Conservation (phyloP, 2,888 invertebrate genomes). For the Apamea epomidion region DNA sequence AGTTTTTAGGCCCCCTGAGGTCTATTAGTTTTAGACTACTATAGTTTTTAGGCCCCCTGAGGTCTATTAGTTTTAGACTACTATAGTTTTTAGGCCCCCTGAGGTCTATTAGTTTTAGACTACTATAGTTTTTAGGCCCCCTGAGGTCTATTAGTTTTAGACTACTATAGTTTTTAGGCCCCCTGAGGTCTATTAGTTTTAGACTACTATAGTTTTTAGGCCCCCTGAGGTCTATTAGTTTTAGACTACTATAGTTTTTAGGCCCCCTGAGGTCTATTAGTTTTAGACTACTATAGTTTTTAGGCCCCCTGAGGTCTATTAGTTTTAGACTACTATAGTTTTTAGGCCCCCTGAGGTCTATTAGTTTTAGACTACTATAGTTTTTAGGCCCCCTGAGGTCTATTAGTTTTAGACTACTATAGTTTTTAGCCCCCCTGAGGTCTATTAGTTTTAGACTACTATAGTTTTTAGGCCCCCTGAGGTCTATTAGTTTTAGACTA, state of each 20-base stretch:
- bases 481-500: neutral
- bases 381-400: no score
- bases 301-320: neutral
- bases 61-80: neutral
- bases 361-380: neutral
- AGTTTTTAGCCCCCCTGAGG: no score
- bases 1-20: no score
- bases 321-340: neutral
- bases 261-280: neutral
- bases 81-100: no score
- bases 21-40: neutral
- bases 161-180: no score
- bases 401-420: neutral
- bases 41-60: no score
- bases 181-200: neutral
- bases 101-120: neutral
- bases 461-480: no score
- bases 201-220: no score
- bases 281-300: neutral
- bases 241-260: neutral
- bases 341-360: no score
- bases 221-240: neutral
- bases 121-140: no score
- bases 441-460: neutral
- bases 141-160: neutral